Percentiles rank a stretch among this genome's conserved stretches.
phyloP scores from a whole-genome alignment of 2,113 vertebrate species.

The Antennarius striatus region DNA sequence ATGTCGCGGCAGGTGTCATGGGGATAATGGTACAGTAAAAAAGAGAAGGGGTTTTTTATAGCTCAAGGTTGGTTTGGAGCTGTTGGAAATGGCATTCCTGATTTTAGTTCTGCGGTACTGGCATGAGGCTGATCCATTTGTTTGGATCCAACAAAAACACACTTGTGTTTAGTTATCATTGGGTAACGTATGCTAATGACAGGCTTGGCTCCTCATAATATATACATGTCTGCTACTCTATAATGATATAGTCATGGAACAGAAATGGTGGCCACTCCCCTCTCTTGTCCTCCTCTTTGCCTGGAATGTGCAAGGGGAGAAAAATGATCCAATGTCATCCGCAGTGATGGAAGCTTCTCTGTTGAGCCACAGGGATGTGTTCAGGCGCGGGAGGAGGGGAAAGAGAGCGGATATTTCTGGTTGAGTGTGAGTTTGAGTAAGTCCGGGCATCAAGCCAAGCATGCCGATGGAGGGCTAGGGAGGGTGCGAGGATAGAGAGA shows the following conservation, averaged over 20 bases:
- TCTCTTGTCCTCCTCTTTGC: conserved; percentile 62
- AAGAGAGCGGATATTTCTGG: conserved; percentile 76
- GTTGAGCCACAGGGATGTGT: conserved; percentile 84
- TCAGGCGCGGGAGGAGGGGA: conserved; percentile 68
- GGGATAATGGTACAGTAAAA: conserved; percentile 57
- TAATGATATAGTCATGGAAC: conserved; percentile 89
- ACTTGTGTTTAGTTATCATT: conserved; percentile 59
- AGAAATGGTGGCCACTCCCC: conserved; percentile 75
- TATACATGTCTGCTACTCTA: conserved; percentile 89
- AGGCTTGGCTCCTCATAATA: conserved; percentile 83
- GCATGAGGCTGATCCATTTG: too few species aligned
- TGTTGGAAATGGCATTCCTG: conserved; percentile 24
- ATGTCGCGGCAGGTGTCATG: conserved; percentile 69
- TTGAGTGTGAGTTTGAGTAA: conserved; percentile 84
- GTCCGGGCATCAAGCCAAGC: conserved; percentile 84
- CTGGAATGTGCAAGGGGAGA: conserved; percentile 74
- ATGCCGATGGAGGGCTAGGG: conserved; percentile 76
- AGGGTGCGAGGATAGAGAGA: conserved; percentile 42
- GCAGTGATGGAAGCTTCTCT: conserved; percentile 87
- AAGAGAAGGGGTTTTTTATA: conserved; percentile 54
- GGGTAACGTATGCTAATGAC: conserved; percentile 86
- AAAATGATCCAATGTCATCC: conserved; percentile 87
- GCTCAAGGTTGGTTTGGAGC: conserved; percentile 58
- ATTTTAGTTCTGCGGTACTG: conserved; percentile 21
- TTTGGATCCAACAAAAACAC: conserved; percentile 32